Evolutionary conservation across 1,140 invertebrate species (phyloP).

Genomic region (Drosophila asahinai): DNA sequence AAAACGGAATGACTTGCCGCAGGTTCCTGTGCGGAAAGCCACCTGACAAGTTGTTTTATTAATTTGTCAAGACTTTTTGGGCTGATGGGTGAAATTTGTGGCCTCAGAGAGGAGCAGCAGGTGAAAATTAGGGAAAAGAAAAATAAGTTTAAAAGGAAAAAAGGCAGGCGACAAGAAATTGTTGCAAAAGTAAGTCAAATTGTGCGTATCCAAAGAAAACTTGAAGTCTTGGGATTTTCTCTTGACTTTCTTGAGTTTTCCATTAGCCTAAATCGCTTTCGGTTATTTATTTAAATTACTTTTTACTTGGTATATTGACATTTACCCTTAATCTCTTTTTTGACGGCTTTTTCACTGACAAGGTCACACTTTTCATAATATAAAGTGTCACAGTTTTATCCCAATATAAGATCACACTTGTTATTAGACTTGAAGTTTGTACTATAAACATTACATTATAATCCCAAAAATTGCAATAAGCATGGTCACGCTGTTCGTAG

Average conservation of each 20-base stretch:
- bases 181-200: constrained; percentile 60
- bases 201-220: constrained; percentile 19
- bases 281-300: constrained; percentile 13
- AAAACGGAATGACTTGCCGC: constrained; percentile 36
- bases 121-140: constrained; percentile 64
- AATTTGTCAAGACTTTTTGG: constrained; percentile 74
- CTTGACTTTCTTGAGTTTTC: constrained; percentile 5
- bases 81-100: constrained; percentile 69
- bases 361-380: neutral
- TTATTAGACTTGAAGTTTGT: neutral
- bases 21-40: constrained; percentile 50
- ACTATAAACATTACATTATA: neutral
- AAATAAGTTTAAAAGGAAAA: constrained; percentile 17
- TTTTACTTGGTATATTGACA: neutral
- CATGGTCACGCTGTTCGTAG: neutral
- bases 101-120: constrained; percentile 33
- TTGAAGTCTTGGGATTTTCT: constrained; percentile 6
- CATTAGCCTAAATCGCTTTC: constrained; percentile 4
- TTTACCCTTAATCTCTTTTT: neutral
- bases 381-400: too few species aligned
- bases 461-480: neutral
- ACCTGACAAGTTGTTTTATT: constrained; percentile 68
- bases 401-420: too few species aligned
- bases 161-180: constrained; percentile 16
- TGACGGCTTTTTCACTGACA: too few species aligned